Evolutionary conservation across 2,888 invertebrate genomes (phyloP).

Genomic region (Cheilosia impressa): DNA sequence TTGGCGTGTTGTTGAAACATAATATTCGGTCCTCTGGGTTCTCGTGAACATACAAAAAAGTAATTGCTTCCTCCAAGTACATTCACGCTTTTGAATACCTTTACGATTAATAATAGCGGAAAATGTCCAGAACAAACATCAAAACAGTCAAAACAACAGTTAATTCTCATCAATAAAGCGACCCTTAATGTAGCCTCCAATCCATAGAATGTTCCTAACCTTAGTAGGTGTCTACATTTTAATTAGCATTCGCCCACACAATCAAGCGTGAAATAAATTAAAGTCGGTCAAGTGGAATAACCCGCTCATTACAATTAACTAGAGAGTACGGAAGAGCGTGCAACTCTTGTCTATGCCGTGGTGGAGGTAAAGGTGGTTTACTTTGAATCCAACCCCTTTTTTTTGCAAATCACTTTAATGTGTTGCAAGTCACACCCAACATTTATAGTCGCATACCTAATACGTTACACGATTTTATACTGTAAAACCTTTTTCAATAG

Average conservation of each 20-base stretch:
- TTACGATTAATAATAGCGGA: no score
- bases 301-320: conserved; percentile 38
- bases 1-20: no score
- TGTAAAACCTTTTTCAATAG: conserved; percentile 11
- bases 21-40: no score
- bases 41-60: no score
- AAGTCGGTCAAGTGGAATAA: conserved; percentile 47
- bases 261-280: conserved; percentile 46
- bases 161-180: no score
- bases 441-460: conserved; percentile 31
- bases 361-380: neutral
- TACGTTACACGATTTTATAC: conserved; percentile 16
- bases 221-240: neutral
- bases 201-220: neutral
- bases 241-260: neutral
- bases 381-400: conserved; percentile 33
- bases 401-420: conserved; percentile 22
- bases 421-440: conserved; percentile 51
- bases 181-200: no score
- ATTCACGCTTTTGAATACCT: no score
- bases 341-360: conserved; percentile 2
- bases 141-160: no score
- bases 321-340: conserved; percentile 6
- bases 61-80: no score
- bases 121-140: no score